Base-by-base conservation (phyloP, 2,888 invertebrate species). In the Rhagonycha lutea region DNA sequence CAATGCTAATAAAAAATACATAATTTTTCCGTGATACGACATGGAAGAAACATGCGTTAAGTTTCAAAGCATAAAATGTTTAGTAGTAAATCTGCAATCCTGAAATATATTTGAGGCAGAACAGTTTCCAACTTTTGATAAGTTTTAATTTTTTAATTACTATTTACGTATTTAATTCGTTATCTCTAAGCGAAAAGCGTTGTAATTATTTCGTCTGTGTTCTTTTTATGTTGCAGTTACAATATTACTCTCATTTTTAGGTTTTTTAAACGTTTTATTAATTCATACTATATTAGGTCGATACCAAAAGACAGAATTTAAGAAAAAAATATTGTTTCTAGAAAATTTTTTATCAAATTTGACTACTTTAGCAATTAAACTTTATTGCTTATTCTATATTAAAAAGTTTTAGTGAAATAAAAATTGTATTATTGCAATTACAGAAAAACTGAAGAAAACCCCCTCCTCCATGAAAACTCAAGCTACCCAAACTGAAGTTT, bases 391-490 rank as follows among this genome's bases (percentile, higher is more conserved):
- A n/a, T n/a, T n/a, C n/a, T n/a, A n/a, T n/a, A n/a, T n/a, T n/a
- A n/a, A n/a, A n/a, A n/a, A n/a, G n/a, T n/a, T n/a, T n/a, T n/a
- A 18, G 2, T 18, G 2, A 26, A 26, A 26, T 26, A n/a, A 32
- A 12, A 32, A 32, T 32, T 4, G 5, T 32, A 12, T 32, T n/a
- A 2, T 32, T 32, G 5, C 0, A 32, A 80, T 91, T 88, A 79
- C 90, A 92, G 96, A 96, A 88, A 94, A 95, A 86, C 89, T 94
- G 78, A 96, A 96, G 85, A 92, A 95, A 84, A 92, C 93, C 63
- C 93, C 93, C 0, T 92, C 94, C 60, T 93, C 94, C 0, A 96
- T 96, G 96, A 94, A 96, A 87, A 96, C 96, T 0, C 97, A 97
- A 88, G 96, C 97, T 14, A 97, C 97, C 4, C 97, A 97, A 88